Percentiles rank a stretch among this genome's conserved stretches.
phyloP scores from a whole-genome alignment of 2,888 invertebrate genomes.

The Ferrisia virgata region DNA sequence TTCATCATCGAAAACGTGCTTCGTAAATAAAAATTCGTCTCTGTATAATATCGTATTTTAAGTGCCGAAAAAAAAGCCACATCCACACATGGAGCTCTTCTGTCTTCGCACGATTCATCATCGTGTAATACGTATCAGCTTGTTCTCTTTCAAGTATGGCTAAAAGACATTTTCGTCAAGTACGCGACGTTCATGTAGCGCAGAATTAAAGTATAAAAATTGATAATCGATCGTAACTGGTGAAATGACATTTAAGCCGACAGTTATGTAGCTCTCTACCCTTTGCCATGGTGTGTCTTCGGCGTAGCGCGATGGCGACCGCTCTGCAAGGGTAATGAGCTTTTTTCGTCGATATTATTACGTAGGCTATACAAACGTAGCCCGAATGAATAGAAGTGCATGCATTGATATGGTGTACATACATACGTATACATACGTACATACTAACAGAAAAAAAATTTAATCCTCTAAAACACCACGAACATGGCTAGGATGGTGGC shows the following conservation, averaged over 20 bases:
- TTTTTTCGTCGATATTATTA: background rate
- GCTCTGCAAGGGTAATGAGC: background rate
- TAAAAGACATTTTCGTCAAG: background rate
- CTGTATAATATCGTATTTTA: no score
- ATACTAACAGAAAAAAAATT: background rate
- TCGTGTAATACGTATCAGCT: no score
- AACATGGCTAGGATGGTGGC: background rate
- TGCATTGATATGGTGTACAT: no score
- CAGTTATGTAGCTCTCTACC: background rate
- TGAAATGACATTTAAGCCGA: background rate
- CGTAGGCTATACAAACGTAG: no score
- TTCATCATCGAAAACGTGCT: no score
- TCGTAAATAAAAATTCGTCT: no score
- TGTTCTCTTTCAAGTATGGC: background rate
- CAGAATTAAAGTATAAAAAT: background rate
- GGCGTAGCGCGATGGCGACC: no score
- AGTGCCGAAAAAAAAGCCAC: no score
- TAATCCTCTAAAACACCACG: background rate
- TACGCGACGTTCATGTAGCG: background rate
- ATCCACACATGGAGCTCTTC: no score
- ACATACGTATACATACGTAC: background rate
- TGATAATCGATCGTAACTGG: background rate
- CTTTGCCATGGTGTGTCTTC: no score
- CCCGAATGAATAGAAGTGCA: no score
- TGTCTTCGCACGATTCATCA: no score